Evolutionary conservation across 2,888 invertebrate genomes (phyloP), one percentile per base, ranked within the genome.

Genomic region (Dryadula phaetusa): DNA sequence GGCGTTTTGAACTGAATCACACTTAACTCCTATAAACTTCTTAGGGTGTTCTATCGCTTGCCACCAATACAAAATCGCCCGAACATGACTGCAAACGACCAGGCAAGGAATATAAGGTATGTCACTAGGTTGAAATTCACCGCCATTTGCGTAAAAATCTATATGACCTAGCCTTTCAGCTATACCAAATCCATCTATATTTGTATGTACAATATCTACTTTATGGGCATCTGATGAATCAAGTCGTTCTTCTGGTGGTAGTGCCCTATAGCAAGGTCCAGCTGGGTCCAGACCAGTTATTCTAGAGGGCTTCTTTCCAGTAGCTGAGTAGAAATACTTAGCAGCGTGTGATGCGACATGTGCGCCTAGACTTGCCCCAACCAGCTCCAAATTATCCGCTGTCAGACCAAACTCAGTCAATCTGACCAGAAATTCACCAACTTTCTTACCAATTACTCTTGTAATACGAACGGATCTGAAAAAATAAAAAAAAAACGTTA

Each of bases 151-250:
- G 44, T 92, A 92, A 47, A 86, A 85, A 44, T 92, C 92, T 0
- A 92, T 72, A 64, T 92, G 90, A 0, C 91, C 92, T 0, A 91
- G 49, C 0, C 80, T 75, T 60, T 91, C 88, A 0, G 92, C 90
- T 3, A 87, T 90, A 0, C 92, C 92, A 63, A 92, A 92, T 0
- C 92, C 92, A 32, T 92, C 92, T 1, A 92, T 92, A 66, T 92
- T 92, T 0, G 92, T 91, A 37, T 92, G 92, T 0, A 92, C 44
- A 0, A 90, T 75, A 46, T 92, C 91, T 0, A 92, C 90, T 60
- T 72, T 76, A 0, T 79, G 76, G 0, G 83, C 91, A 32, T 92
- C 90, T 0, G 82, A 76, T 0, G 73, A 69, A 5, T 79, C 76
- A 0, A 92, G 70, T 47, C 84, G 86, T 7, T 82, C 74, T 1